Evolutionary conservation across 2,888 invertebrate genomes (phyloP), one percentile per base, ranked within the genome.

Genomic region (Dermolepida albohirtum): DNA sequence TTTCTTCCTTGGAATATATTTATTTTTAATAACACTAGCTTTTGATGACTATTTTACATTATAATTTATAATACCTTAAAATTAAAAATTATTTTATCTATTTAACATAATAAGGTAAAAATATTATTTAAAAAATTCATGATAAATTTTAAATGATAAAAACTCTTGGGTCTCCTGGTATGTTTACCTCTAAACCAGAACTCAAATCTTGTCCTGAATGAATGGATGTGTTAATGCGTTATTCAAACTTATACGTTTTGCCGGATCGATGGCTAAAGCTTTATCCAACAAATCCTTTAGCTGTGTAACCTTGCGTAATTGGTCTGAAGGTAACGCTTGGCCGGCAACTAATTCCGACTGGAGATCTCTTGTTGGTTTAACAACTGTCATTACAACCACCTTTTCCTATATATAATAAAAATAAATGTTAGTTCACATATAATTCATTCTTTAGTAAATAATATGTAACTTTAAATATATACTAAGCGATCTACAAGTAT

Each of bases 141-240:
- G 29, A 49, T 57, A 68, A 55, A 43, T 68, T 27, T 66, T 39
- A 50, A 57, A 55, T 65, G 55, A 68, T 54, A 65, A 64, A 68
- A 64, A 57, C 71, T 68, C 70, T 64, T 69, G 73, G 70, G 63
- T 71, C 73, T 75, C 73, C 73, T 71, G 68, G 68, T 64, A 64
- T 71, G 68, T 73, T 77, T 77, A 77, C 77, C 77, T 77, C 76
- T 73, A 70, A 73, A 74, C 74, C 74, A 66, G 67, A 67, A 71
- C 71, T 81, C 78, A 92, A 81, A 95, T 94, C 86, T 93, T 96
- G 81, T 98, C 98, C 85, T 95, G 94, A 79, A 98, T 97, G 84
- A 98, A 98, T 0, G 96, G 92, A 85, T 98, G 98, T 17, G 93
- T 90, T 63, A 98, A 87, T 43, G 97, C 96, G 80, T 96, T 95